Evolutionary conservation across 1,140 invertebrate genomes (phyloP).

Genomic region (Scaptodrosophila lebanonensis): DNA sequence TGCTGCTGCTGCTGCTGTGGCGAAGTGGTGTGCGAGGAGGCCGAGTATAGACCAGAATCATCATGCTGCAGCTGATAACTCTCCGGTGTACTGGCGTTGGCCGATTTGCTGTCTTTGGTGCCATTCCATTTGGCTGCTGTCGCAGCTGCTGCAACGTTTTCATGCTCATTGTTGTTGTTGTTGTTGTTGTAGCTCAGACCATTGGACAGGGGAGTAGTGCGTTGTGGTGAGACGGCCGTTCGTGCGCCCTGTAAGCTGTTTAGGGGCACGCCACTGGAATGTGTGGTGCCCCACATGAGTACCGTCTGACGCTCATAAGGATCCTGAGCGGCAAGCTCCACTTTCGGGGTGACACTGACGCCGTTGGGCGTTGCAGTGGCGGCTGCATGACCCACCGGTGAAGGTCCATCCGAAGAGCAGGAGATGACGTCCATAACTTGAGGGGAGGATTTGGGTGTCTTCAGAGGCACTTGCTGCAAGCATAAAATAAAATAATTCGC

Average conservation of each 20-base stretch:
- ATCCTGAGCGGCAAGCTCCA: slow-evolving; percentile 72
- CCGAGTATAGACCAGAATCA: slow-evolving; percentile 70
- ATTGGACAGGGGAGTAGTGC: slow-evolving; percentile 58
- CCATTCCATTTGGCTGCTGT: slow-evolving; percentile 70
- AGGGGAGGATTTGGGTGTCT: slow-evolving; percentile 75
- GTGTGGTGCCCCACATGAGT: slow-evolving; percentile 87
- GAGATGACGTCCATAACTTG: slow-evolving; percentile 76
- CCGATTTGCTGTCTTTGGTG: slow-evolving; percentile 49
- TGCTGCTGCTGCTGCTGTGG: slow-evolving; percentile 64
- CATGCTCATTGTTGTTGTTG: slow-evolving; percentile 51
- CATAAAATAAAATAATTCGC: background rate
- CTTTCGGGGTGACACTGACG: slow-evolving; percentile 76
- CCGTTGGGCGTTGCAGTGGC: slow-evolving; percentile 44
- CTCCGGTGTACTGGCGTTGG: slow-evolving; percentile 57
- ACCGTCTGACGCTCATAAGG: slow-evolving; percentile 87
- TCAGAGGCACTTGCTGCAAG: slow-evolving; percentile 62
- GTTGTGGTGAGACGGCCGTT: slow-evolving; percentile 73
- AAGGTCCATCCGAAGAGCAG: slow-evolving; percentile 73
- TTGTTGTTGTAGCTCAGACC: slow-evolving; percentile 57
- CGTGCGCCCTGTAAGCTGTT: slow-evolving; percentile 43
- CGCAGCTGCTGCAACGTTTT: slow-evolving; percentile 31
- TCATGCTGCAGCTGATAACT: slow-evolving; percentile 70
- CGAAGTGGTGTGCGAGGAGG: slow-evolving; percentile 71
- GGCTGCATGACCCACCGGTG: slow-evolving; percentile 41
- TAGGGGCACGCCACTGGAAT: slow-evolving; percentile 63